Conservation (phyloP, 2,113 vertebrate species). For the Labeo rohita region DNA sequence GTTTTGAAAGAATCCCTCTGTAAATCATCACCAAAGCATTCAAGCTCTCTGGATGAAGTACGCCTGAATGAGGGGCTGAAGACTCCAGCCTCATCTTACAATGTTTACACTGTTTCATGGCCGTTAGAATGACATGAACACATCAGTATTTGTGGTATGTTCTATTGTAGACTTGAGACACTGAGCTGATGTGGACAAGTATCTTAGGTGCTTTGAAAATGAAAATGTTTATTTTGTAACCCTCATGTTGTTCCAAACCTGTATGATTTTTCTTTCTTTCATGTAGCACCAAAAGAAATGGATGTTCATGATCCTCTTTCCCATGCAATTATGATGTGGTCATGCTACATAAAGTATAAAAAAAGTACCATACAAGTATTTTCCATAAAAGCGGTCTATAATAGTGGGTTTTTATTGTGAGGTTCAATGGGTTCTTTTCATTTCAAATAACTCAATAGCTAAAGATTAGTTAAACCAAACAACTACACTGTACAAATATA, state of each 20-base stretch:
- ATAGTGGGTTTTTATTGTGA: background rate
- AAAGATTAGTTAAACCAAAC: background rate
- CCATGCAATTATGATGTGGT: background rate
- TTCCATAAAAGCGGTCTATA: background rate
- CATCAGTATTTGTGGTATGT: background rate
- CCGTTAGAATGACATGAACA: background rate
- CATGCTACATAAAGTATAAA: background rate
- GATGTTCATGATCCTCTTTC: background rate
- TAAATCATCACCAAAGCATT: background rate
- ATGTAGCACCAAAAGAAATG: background rate
- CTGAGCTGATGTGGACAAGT: background rate
- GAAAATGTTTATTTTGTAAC: background rate
- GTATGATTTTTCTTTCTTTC: background rate
- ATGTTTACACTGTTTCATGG: background rate
- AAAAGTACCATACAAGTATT: background rate
- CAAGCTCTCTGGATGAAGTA: background rate
- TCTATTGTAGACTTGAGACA: background rate
- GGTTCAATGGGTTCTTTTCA: background rate
- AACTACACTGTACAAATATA: background rate
- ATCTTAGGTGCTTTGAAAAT: background rate
- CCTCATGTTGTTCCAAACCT: background rate
- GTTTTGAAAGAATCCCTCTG: conserved; percentile 11
- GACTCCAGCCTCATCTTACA: background rate
- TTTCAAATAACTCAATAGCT: background rate
- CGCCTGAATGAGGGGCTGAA: background rate